phyloP scores from a whole-genome alignment of 2,888 invertebrate genomes.

The Drosophila mulleri region DNA sequence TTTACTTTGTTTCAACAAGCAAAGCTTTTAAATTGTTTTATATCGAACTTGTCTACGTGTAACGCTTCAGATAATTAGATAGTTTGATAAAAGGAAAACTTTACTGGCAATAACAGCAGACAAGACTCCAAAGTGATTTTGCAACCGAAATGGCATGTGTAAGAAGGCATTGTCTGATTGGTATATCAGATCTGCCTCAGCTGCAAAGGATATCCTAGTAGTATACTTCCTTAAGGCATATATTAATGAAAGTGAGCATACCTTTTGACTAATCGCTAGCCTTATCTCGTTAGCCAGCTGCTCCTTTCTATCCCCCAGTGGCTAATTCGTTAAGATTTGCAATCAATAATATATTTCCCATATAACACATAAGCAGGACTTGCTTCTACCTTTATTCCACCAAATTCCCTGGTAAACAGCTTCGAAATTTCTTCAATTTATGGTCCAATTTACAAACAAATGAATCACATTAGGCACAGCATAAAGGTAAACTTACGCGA shows the following conservation, averaged over 20 bases:
- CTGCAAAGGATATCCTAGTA: background rate
- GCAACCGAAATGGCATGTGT: background rate
- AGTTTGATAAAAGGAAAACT: background rate
- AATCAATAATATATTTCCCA: background rate
- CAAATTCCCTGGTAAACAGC: too few species aligned
- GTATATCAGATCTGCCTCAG: too few species aligned
- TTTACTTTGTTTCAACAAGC: background rate
- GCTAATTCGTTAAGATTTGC: background rate
- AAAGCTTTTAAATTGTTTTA: slow-evolving; percentile 3
- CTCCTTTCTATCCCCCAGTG: background rate
- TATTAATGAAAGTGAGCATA: background rate
- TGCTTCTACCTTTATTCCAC: background rate
- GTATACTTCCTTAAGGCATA: background rate
- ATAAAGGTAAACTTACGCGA: background rate
- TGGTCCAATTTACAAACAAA: background rate
- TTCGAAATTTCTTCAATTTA: background rate
- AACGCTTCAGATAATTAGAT: background rate
- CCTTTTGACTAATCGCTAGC: background rate
- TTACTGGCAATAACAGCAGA: background rate
- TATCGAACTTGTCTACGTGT: background rate
- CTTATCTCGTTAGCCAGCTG: background rate
- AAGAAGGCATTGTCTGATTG: too few species aligned
- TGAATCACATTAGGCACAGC: background rate
- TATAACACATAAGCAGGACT: background rate
- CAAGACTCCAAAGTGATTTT: background rate